phyloP scores from a whole-genome alignment of 92 coral and sea anemone genomes.

The Plumapathes pennacea region DNA sequence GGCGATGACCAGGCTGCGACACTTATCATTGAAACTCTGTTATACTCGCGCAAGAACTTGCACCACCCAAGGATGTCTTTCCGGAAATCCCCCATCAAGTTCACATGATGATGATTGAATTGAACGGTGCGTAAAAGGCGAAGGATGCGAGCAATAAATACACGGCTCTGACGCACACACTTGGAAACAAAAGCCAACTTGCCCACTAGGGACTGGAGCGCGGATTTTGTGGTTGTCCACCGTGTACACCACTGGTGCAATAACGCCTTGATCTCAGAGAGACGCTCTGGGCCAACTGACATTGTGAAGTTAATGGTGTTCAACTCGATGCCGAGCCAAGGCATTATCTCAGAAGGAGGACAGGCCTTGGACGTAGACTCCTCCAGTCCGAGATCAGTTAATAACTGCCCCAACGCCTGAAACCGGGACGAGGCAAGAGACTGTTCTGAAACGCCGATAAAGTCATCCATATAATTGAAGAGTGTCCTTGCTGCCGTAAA shows the following conservation, averaged over 20 bases:
- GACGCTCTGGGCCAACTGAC: conserved; percentile 19
- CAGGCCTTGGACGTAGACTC: conserved; percentile 17
- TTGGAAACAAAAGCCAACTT: conserved; percentile 28
- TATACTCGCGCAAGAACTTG: conserved; percentile 16
- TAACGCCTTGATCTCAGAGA: conserved; percentile 1
- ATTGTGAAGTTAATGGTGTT: conserved; percentile 16
- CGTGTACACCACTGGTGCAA: conserved; percentile 1
- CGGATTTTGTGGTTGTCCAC: conserved; percentile 3
- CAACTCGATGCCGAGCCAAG: conserved; percentile 20
- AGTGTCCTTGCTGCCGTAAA: not conserved
- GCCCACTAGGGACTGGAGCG: conserved; percentile 21
- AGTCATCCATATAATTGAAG: conserved; percentile 14
- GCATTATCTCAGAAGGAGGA: conserved; percentile 3
- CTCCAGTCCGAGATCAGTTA: conserved; percentile 7
- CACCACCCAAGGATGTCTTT: conserved; percentile 17
- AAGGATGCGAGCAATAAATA: not conserved
- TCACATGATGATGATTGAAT: conserved; percentile 7
- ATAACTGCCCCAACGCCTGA: not conserved
- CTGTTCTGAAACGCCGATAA: conserved; percentile 6
- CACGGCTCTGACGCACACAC: conserved; percentile 20
- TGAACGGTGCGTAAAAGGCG: not conserved
- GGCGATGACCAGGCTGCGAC: conserved; percentile 11
- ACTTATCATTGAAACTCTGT: conserved; percentile 11
- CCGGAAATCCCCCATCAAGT: conserved; percentile 1
- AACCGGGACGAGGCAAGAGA: not conserved